Conservation (phyloP, 2,888 invertebrate species). For the Parochlus steinenii region DNA sequence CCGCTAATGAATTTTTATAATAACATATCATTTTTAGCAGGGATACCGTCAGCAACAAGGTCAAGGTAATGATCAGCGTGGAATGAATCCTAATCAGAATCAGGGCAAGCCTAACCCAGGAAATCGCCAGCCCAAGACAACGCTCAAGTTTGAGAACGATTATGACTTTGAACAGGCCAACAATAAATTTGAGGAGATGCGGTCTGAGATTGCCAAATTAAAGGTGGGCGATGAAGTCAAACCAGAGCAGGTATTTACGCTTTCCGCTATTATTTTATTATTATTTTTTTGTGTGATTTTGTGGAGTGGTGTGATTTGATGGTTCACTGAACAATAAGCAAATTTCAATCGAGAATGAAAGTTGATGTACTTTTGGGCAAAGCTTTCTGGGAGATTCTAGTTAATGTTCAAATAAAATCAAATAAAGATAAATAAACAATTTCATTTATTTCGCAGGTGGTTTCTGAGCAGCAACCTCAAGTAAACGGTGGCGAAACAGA, state of each 20-base stretch:
- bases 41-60: slow-evolving; percentile 22
- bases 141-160: slow-evolving; percentile 86
- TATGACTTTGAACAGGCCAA: slow-evolving; percentile 99
- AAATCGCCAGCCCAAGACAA: slow-evolving; percentile 42
- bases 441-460: slow-evolving; percentile 17
- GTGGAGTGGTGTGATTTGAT: neutral
- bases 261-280: slow-evolving; percentile 11
- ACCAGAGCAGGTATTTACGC: slow-evolving; percentile 30
- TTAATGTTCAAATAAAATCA: no score
- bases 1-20: no score
- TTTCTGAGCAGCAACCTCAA: slow-evolving; percentile 27
- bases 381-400: no score
- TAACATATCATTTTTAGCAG: no score
- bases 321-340: neutral
- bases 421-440: no score
- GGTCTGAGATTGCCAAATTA: slow-evolving; percentile 67
- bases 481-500: slow-evolving; percentile 44
- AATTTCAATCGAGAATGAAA: no score
- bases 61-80: no score
- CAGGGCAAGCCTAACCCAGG: slow-evolving; percentile 24
- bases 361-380: no score
- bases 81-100: slow-evolving; percentile 9
- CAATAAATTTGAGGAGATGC: slow-evolving; percentile 87
- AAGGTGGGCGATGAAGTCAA: slow-evolving; percentile 48
- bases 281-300: slow-evolving; percentile 12